phyloP scores from a whole-genome alignment of 2,888 invertebrate species.

The Drosophila algonquin region DNA sequence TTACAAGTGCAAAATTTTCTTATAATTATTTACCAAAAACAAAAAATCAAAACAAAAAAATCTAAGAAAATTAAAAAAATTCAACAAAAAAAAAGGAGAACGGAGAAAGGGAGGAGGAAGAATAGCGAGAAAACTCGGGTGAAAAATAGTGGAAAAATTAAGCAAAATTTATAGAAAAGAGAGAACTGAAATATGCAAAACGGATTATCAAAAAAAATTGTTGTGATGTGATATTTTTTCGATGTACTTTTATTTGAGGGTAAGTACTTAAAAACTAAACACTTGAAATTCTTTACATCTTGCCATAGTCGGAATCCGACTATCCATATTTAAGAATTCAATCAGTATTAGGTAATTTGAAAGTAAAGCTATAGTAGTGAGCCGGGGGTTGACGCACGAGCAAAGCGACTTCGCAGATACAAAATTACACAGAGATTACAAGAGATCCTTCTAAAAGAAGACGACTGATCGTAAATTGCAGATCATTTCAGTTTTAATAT shows the following conservation, averaged over 20 bases:
- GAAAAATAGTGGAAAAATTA: constrained; percentile 44
- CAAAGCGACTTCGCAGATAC: too few species aligned
- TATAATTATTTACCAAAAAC: constrained; percentile 69
- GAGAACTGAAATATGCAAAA: constrained; percentile 52
- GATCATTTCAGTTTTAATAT: not conserved
- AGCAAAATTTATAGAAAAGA: constrained; percentile 46
- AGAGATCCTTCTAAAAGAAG: too few species aligned
- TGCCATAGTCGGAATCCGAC: not conserved
- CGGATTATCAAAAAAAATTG: constrained; percentile 59
- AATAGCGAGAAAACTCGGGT: constrained; percentile 27
- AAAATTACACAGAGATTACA: too few species aligned
- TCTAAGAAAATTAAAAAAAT: constrained; percentile 43
- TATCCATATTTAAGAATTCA: too few species aligned
- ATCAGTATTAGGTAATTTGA: too few species aligned
- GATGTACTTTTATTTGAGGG: constrained; percentile 74
- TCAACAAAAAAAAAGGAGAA: constrained; percentile 23
- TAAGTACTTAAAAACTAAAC: constrained; percentile 51
- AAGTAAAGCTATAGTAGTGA: too few species aligned
- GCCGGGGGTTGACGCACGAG: too few species aligned
- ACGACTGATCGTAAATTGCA: not conserved
- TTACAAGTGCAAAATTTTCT: constrained; percentile 71
- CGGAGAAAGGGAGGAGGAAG: constrained; percentile 36
- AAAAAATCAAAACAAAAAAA: constrained; percentile 29
- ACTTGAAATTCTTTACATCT: not conserved
- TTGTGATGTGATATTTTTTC: constrained; percentile 80